A percentile compares a stretch with the other conserved stretches of the same genome.
These are phyloP conservation scores for Champsocephalus gunnari DNA, from an alignment of 2,797 vertebrate genomes.

Conservation along the genomic window DNA sequence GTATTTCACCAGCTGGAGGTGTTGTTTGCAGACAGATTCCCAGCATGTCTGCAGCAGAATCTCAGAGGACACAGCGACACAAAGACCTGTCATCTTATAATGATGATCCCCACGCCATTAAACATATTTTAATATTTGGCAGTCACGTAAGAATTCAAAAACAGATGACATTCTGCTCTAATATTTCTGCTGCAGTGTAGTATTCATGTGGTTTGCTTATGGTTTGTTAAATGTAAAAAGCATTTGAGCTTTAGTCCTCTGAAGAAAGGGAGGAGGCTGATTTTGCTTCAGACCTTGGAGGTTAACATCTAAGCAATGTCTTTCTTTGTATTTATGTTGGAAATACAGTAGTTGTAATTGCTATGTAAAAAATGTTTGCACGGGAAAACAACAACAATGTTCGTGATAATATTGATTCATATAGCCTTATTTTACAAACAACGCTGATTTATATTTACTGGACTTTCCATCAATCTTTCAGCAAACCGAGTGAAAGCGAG, in stretches of 20 bases:
- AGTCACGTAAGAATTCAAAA: slow-evolving; percentile 64
- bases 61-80: slow-evolving; percentile 54
- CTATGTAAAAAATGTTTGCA: neutral
- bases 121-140: slow-evolving; percentile 75
- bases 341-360: neutral
- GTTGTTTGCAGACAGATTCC: slow-evolving; percentile 50
- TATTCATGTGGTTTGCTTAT: slow-evolving; percentile 55
- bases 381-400: neutral
- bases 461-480: slow-evolving; percentile 4
- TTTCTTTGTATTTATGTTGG: neutral
- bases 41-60: slow-evolving; percentile 44
- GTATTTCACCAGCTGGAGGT: slow-evolving; percentile 32
- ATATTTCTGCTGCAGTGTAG: slow-evolving; percentile 57
- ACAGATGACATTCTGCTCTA: slow-evolving; percentile 72
- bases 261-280: too few species aligned
- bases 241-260: slow-evolving; percentile 40
- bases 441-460: slow-evolving; percentile 4
- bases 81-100: slow-evolving; percentile 63
- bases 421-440: neutral
- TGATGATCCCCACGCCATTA: slow-evolving; percentile 63
- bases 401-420: neutral
- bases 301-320: neutral
- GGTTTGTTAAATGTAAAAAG: slow-evolving; percentile 72
- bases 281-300: neutral
- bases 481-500: slow-evolving; percentile 10